Evolutionary conservation across 2,797 vertebrate genomes (phyloP).

Genomic region (Diplodus sargus): DNA sequence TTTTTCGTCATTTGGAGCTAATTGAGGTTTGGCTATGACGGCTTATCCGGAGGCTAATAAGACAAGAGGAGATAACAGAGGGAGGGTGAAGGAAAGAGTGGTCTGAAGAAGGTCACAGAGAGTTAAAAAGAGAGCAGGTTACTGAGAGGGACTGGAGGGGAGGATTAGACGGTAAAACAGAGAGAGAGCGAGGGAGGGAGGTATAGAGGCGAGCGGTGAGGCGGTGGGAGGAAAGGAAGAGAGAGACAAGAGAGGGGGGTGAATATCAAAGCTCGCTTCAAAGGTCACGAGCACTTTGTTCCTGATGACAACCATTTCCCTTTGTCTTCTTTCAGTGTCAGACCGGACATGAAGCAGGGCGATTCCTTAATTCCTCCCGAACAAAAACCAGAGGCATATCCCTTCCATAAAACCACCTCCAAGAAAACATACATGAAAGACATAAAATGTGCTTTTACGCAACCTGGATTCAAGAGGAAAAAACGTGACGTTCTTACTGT

Average conservation of each 20-base stretch:
- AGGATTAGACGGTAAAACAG: constrained; percentile 51
- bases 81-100: constrained; percentile 25
- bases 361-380: constrained; percentile 49
- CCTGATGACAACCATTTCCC: constrained; percentile 77
- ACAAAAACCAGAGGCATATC: constrained; percentile 58
- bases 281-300: constrained; percentile 83
- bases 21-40: constrained; percentile 53
- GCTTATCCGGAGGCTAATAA: constrained; percentile 56
- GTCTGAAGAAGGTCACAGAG: constrained; percentile 62
- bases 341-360: constrained; percentile 63
- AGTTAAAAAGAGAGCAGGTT: constrained; percentile 48
- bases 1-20: constrained; percentile 43
- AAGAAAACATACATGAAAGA: constrained; percentile 18
- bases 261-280: constrained; percentile 80
- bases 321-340: constrained; percentile 73
- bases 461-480: not conserved
- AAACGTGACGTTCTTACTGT: not conserved
- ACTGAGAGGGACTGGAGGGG: constrained; percentile 36
- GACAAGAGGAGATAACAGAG: constrained; percentile 32
- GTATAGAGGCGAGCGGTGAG: constrained; percentile 23
- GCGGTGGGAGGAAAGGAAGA: constrained; percentile 34
- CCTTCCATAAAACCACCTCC: constrained; percentile 17
- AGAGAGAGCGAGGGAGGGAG: constrained; percentile 31
- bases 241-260: constrained; percentile 27
- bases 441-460: constrained; percentile 9